Conservation (phyloP, 2,888 invertebrate genomes). For the Physocephala rufipes region DNA sequence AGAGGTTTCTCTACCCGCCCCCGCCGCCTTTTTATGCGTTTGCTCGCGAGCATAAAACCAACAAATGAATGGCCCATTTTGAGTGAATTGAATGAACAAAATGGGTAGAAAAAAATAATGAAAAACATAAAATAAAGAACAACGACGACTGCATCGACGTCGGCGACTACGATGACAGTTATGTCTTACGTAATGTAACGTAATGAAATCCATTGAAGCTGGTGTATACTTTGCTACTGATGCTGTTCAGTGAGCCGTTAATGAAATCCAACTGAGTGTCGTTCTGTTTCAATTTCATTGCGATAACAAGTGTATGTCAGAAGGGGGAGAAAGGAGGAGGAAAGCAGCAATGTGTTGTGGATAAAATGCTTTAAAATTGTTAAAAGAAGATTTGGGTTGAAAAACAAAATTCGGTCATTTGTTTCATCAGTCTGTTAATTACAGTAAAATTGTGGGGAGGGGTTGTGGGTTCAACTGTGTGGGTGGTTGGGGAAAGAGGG, state of each 20-base stretch:
- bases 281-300: background rate
- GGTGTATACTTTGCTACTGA: background rate
- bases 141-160: background rate
- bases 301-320: background rate
- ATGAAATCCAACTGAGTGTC: conserved; percentile 12
- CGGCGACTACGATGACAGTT: background rate
- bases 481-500: no score
- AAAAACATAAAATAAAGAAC: background rate
- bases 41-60: background rate
- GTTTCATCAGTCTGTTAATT: no score
- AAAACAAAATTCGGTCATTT: no score
- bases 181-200: conserved; percentile 4
- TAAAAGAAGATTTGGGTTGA: no score
- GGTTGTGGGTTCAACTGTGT: no score
- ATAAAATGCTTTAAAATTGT: no score
- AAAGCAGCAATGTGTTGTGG: no score
- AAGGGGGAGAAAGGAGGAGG: background rate
- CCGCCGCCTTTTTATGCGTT: background rate
- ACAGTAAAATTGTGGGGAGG: no score
- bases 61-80: conserved; percentile 12
- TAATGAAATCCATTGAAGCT: background rate
- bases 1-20: background rate
- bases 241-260: conserved; percentile 15
- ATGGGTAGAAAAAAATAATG: conserved; percentile 22
- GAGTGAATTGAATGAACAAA: background rate